Conservation (phyloP, 2,888 invertebrate genomes). For the Drosophila bunnanda region DNA sequence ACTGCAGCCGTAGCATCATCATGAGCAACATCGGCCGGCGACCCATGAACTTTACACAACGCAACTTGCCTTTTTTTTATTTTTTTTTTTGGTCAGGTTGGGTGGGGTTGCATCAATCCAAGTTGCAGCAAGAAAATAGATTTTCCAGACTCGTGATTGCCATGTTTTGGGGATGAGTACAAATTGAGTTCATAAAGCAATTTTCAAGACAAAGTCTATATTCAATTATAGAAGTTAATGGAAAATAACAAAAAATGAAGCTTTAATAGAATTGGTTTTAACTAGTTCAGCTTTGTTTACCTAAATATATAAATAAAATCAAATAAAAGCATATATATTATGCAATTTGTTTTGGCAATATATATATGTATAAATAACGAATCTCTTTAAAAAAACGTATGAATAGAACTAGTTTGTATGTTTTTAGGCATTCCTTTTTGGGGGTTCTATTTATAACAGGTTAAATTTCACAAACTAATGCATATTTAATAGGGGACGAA, state of each 20-base stretch:
- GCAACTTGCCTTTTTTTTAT: slow-evolving; percentile 31
- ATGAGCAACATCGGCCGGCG: slow-evolving; percentile 46
- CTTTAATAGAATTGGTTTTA: background rate
- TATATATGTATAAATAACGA: background rate
- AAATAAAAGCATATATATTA: background rate
- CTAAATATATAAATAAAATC: background rate
- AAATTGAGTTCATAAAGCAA: background rate
- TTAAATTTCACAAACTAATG: slow-evolving; percentile 11
- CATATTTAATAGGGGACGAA: slow-evolving; percentile 1
- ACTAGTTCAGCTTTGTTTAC: background rate
- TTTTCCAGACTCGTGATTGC: slow-evolving; percentile 1
- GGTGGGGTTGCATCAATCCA: slow-evolving; percentile 54
- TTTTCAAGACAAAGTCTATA: background rate
- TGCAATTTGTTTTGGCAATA: background rate
- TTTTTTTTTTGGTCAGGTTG: slow-evolving; percentile 11
- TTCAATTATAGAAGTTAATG: background rate
- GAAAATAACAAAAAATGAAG: background rate
- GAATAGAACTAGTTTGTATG: slow-evolving; percentile 3
- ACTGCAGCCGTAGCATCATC: slow-evolving; percentile 54
- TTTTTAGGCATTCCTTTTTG: background rate
- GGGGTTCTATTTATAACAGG: slow-evolving; percentile 8
- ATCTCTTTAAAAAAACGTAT: background rate
- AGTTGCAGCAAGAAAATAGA: slow-evolving; percentile 20
- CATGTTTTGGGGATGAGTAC: background rate
- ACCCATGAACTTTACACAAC: slow-evolving; percentile 77